These are phyloP conservation scores for Hoplostethus atlanticus DNA, from an alignment of 2,797 vertebrate species.

Conservation along the genomic window DNA sequence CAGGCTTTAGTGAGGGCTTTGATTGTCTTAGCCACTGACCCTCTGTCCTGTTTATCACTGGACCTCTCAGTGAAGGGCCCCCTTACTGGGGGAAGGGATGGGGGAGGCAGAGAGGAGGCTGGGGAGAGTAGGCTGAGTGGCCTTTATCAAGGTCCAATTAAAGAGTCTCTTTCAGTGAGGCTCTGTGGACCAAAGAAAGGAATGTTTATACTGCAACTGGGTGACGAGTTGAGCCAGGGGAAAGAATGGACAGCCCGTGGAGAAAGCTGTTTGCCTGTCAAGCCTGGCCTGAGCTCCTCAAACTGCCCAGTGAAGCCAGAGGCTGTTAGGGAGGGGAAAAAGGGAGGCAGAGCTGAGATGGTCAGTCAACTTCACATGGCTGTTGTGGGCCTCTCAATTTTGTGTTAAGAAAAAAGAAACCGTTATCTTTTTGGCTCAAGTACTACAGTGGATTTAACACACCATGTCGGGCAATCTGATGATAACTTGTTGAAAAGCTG, in stretches of 20 bases:
- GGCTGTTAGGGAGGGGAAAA: slow-evolving; percentile 20
- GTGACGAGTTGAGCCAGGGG: slow-evolving; percentile 68
- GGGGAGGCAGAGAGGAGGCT: slow-evolving; percentile 49
- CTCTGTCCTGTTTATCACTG: slow-evolving; percentile 74
- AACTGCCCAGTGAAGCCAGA: slow-evolving; percentile 59
- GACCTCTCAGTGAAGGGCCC: slow-evolving; percentile 69
- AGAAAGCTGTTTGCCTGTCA: slow-evolving; percentile 75
- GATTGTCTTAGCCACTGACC: slow-evolving; percentile 81
- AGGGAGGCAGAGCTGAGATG: slow-evolving; percentile 4
- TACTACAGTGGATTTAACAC: neutral
- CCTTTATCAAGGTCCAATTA: slow-evolving; percentile 83
- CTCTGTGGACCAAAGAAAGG: slow-evolving; percentile 82
- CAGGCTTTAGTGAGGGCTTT: slow-evolving; percentile 65
- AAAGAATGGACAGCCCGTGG: slow-evolving; percentile 73
- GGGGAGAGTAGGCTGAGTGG: slow-evolving; percentile 53
- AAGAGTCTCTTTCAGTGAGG: slow-evolving; percentile 84
- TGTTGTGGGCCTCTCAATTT: neutral
- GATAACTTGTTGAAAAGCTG: neutral
- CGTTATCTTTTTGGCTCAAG: neutral
- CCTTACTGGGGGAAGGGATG: slow-evolving; percentile 42
- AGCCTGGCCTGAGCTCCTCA: slow-evolving; percentile 66
- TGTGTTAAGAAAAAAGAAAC: too few relatives aligned
- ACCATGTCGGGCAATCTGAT: neutral
- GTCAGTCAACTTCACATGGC: neutral
- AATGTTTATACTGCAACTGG: slow-evolving; percentile 83